phyloP scores from a whole-genome alignment of 1,140 invertebrate species.

The Ganaspis sp. region DNA sequence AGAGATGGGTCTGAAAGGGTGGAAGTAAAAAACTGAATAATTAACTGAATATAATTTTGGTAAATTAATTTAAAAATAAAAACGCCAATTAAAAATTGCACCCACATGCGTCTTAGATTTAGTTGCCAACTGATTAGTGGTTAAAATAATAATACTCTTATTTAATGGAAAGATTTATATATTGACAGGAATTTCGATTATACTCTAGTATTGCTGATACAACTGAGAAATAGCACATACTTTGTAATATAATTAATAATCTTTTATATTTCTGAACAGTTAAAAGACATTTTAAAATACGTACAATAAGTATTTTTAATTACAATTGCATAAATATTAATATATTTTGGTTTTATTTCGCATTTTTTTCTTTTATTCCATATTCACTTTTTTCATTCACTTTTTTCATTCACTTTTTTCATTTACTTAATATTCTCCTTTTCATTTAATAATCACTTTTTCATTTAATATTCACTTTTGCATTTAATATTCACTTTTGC shows the following conservation, averaged over 20 bases:
- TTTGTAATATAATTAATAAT: conserved; percentile 2
- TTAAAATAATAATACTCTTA: conserved; percentile 20
- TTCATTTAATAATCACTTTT: too few species aligned
- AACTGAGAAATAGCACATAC: conserved; percentile 20
- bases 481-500: too few species aligned
- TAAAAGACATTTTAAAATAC: not conserved
- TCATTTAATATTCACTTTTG: too few species aligned
- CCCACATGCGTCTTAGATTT: not conserved
- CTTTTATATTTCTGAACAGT: not conserved
- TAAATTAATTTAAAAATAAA: conserved; percentile 61
- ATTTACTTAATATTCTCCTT: too few species aligned
- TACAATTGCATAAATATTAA: not conserved
- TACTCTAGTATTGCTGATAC: conserved; percentile 6
- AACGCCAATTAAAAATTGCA: conserved; percentile 34
- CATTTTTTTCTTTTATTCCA: not conserved
- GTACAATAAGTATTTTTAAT: not conserved
- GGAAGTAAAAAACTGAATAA: conserved; percentile 61
- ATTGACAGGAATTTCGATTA: conserved; percentile 23
- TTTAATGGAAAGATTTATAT: conserved; percentile 24
- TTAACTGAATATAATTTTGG: conserved; percentile 55
- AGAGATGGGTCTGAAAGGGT: conserved; percentile 72
- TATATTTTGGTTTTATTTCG: not conserved
- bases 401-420: too few species aligned
- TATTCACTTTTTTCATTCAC: too few species aligned
- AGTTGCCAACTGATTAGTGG: not conserved